These are phyloP conservation scores for Melanaphis sacchari DNA, from an alignment of 1,140 invertebrate species.

Conservation along the genomic window DNA sequence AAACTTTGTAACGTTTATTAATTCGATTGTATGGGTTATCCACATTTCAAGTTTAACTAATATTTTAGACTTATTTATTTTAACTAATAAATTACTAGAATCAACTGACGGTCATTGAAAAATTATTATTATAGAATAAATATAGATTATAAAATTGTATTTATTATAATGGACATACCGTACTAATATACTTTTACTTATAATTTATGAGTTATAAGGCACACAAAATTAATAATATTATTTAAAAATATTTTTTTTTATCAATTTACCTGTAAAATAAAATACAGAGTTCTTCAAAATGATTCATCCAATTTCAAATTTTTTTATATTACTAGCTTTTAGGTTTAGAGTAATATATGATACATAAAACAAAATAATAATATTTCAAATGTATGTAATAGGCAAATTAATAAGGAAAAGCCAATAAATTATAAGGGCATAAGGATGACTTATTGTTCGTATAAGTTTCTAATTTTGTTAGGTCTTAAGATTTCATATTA, in stretches of 20 bases:
- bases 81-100: not conserved
- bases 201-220: not conserved
- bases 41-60: not conserved
- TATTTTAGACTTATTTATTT: not conserved
- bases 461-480: constrained; percentile 11
- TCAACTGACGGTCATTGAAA: too few relatives aligned
- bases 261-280: not conserved
- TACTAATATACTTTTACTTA: too few relatives aligned
- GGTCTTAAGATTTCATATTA: not conserved
- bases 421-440: not conserved
- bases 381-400: too few relatives aligned
- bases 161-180: not conserved
- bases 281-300: too few relatives aligned
- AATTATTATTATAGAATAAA: too few relatives aligned
- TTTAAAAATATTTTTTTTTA: not conserved
- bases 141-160: too few relatives aligned
- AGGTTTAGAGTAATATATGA: too few relatives aligned
- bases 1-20: not conserved
- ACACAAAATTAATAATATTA: not conserved
- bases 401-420: not conserved
- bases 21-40: not conserved
- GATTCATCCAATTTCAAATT: too few relatives aligned
- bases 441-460: not conserved
- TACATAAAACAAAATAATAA: too few relatives aligned
- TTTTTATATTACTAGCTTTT: too few relatives aligned